These are phyloP conservation scores for Selene dorsalis DNA, from an alignment of 2,797 vertebrate species.

Conservation along the genomic window DNA sequence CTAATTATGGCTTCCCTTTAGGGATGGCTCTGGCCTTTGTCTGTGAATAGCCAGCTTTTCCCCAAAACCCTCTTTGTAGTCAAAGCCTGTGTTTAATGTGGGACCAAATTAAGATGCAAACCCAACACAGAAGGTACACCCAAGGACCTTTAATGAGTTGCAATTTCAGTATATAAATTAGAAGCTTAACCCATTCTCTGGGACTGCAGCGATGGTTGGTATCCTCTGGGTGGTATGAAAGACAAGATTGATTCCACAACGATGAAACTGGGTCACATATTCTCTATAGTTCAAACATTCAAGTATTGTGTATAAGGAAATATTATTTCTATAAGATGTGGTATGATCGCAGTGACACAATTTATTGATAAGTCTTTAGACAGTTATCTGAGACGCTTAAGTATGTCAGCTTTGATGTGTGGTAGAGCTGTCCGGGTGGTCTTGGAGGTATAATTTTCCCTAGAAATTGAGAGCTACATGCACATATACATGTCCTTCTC, in stretches of 20 bases:
- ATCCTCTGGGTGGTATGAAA: conserved; percentile 66
- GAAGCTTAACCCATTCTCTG: conserved; percentile 51
- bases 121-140: conserved; percentile 59
- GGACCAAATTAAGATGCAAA: conserved; percentile 73
- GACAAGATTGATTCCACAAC: conserved; percentile 70
- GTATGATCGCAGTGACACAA: conserved; percentile 58
- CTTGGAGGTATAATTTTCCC: conserved; percentile 51
- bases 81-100: conserved; percentile 75
- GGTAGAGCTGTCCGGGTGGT: conserved; percentile 58
- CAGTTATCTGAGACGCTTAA: conserved; percentile 73
- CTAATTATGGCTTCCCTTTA: conserved; percentile 77
- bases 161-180: conserved; percentile 62
- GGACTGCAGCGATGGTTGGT: conserved; percentile 42
- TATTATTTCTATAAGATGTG: conserved; percentile 55
- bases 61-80: conserved; percentile 58
- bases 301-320: conserved; percentile 48
- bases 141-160: conserved; percentile 66
- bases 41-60: conserved; percentile 60
- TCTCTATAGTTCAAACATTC: conserved; percentile 66
- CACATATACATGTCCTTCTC: conserved; percentile 57
- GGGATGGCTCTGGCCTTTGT: conserved; percentile 71
- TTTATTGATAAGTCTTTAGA: conserved; percentile 73
- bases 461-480: conserved; percentile 68
- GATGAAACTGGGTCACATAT: conserved; percentile 71
- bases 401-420: conserved; percentile 79